Evolutionary conservation across 2,888 invertebrate genomes (phyloP), one percentile per base, ranked within the genome.

Genomic region (Leptinotarsa haldemani): DNA sequence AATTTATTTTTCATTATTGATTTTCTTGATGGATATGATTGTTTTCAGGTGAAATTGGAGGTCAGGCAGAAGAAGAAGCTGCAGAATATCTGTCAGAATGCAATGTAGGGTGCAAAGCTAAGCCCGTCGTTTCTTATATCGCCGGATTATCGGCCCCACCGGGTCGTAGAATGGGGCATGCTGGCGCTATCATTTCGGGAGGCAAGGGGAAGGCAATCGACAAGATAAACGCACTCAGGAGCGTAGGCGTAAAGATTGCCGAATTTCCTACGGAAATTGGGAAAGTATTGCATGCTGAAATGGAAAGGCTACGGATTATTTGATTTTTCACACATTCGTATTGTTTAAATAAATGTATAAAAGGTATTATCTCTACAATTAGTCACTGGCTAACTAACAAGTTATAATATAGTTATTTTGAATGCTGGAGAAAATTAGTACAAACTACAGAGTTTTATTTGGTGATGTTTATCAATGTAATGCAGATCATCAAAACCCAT

Each of bases 131-230:
- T 1, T 94, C 97, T 7, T 99, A 99, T 88, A 98, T 99, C 86
- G 99, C 99, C 78, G 99, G 99, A 71, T 88, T 97, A 77, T 97
- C 98, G 7, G 99, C 99, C 13, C 99, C 99, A 25, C 97, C 98
- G 30, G 98, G 98, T 64, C 90, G 98, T 82, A 91, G 99, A 86
- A 99, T 99, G 99, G 99, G 99, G 40, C 99, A 99, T 87, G 99
- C 99, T 70, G 99, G 99, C 77, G 99, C 99, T 78, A 99, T 99
- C 83, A 99, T 99, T 85, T 96, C 98, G 0, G 30, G 82, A 40
- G 98, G 99, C 61, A 97, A 97, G 86, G 99, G 99, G 74, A 82
- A 80, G 70, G 82, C 83, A 15, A 61, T 66, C 2, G 80, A 83
- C 50, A 84, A 83, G 73, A 78, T 83, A 3, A 74, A 77, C 9